Conservation (phyloP, 2,888 invertebrate genomes). For the Bruchidius siliquastri region DNA sequence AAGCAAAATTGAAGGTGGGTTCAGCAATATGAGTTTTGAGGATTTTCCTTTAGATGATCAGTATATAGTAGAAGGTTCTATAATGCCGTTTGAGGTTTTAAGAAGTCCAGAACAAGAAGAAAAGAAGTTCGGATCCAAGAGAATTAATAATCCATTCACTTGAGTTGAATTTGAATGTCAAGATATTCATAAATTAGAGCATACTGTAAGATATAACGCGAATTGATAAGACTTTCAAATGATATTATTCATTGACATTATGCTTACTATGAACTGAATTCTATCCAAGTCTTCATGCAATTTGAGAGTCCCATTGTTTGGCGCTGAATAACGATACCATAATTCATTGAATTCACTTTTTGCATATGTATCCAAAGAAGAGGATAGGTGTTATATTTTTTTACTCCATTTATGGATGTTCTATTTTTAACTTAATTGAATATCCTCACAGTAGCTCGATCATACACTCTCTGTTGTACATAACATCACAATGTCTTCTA, state of each 20-base stretch:
- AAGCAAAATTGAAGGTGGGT: slow-evolving; percentile 51
- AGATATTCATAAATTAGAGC: background rate
- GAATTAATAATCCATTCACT: slow-evolving; percentile 54
- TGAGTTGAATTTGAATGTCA: slow-evolving; percentile 26
- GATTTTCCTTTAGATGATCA: slow-evolving; percentile 66
- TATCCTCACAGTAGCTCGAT: too few relatives aligned
- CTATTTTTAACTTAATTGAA: too few relatives aligned
- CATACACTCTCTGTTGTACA: too few relatives aligned
- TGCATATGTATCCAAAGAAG: too few relatives aligned
- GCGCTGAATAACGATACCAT: too few relatives aligned
- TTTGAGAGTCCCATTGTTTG: too few relatives aligned
- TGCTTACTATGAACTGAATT: background rate
- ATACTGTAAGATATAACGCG: background rate
- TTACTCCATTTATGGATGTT: too few relatives aligned
- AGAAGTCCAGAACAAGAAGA: slow-evolving; percentile 52
- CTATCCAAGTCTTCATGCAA: background rate
- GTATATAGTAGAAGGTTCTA: slow-evolving; percentile 44
- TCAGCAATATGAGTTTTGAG: slow-evolving; percentile 72
- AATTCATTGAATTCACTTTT: too few relatives aligned
- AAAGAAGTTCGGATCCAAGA: slow-evolving; percentile 48
- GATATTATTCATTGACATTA: background rate
- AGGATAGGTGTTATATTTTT: too few relatives aligned
- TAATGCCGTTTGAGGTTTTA: slow-evolving; percentile 62
- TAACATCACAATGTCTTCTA: too few relatives aligned
- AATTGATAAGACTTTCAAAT: background rate